Base-by-base conservation (phyloP, 2,888 invertebrate genomes). In the Nasonovia ribisnigri region DNA sequence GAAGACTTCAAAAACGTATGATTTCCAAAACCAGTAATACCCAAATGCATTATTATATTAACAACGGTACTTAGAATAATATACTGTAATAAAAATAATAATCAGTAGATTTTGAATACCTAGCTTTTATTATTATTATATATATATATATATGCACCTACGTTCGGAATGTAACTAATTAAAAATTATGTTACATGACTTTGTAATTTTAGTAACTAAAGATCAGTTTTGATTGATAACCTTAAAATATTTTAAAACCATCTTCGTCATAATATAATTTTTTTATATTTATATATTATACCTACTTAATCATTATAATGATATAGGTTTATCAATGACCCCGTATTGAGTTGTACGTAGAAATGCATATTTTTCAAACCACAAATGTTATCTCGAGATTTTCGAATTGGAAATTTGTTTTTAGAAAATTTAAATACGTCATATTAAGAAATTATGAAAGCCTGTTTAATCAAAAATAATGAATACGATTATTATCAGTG, bases 101-200 rank as follows among this genome's bases (percentile, higher is more conserved):
- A 88, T 36, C 88, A n/a, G 36, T 36, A 16, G 24, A 48, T n/a
- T 48, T 88, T 29, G 16, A 88, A 36, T 51, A 51, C 8, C 20
- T 88, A 20, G 20, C 20, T 54, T 20, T 3, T 54, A 54, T 54
- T 54, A 54, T 54, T 1, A 1, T 5, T 46, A 3, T 51, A 51
- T 54, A 54, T 54, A 20, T 24, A 51, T 51, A 51, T 11, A 51
- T 51, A 20, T 54, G 16, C 48, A 36, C 8, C 20, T 51, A 84
- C 11, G 26, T 11, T 42, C n/a, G 90, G 11, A 90, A 90, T 46
- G 60, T n/a, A 67, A 67, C 46, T 67, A 90, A 90, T 90, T 90
- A 90, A 67, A 90, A 67, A 90, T 90, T 90, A 90, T 46, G 5
- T 67, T 67, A 67, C 90, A 90, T 90, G 90, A 90, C 90, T 46